Conservation (phyloP, 2,888 invertebrate species). For the Orthosia incerta region DNA sequence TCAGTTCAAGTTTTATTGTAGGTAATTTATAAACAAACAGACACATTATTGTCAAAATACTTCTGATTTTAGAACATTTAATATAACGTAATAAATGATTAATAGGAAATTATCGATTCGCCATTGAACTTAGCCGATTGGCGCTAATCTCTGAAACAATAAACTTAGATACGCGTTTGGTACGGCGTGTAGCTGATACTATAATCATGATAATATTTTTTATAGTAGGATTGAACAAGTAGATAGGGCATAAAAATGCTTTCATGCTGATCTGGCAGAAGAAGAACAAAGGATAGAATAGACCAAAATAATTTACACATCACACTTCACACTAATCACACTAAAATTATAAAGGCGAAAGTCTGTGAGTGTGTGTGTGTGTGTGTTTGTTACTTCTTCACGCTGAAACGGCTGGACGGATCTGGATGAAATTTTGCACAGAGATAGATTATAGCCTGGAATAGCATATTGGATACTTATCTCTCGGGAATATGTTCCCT, state of each 20-base stretch:
- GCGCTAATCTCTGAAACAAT: constrained; percentile 18
- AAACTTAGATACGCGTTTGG: background rate
- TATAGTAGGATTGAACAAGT: background rate
- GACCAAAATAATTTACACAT: no score
- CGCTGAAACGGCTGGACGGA: no score
- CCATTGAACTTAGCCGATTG: constrained; percentile 62
- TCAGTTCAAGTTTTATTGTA: no score
- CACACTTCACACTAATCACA: no score
- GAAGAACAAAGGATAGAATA: background rate
- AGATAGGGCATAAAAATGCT: background rate
- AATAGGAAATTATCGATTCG: constrained; percentile 28
- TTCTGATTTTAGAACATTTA: background rate
- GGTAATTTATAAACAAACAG: no score
- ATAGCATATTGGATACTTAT: no score
- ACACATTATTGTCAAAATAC: background rate
- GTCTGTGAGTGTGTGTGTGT: no score
- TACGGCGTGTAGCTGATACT: constrained; percentile 7
- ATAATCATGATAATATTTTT: constrained; percentile 2
- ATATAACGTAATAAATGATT: constrained; percentile 14
- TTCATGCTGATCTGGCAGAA: constrained; percentile 3
- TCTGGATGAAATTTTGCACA: no score
- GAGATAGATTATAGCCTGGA: no score
- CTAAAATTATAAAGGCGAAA: no score
- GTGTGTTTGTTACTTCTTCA: no score
- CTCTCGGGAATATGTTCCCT: no score